These are phyloP conservation scores for Solea senegalensis DNA, from an alignment of 2,113 vertebrate species.

Conservation along the genomic window DNA sequence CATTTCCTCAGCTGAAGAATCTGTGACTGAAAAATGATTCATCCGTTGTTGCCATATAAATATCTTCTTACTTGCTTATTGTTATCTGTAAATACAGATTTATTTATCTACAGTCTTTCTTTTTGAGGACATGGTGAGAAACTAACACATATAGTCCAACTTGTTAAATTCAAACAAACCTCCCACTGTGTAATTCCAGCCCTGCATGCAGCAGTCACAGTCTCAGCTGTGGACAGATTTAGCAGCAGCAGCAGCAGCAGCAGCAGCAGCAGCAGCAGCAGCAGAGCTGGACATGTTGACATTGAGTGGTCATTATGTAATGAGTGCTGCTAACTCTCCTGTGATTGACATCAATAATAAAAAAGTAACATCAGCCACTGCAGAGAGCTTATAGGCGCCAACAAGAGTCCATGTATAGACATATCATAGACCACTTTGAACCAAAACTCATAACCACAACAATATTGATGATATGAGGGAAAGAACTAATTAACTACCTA, in stretches of 20 bases:
- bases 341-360: neutral
- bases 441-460: too few relatives aligned
- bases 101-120: neutral
- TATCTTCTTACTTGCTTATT: too few relatives aligned
- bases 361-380: neutral
- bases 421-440: too few relatives aligned
- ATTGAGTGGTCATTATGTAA: conserved; percentile 16
- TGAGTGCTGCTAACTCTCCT: conserved; percentile 1
- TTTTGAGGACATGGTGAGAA: neutral
- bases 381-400: neutral
- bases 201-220: conserved; percentile 21
- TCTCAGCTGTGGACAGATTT: conserved; percentile 47
- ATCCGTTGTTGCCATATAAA: too few relatives aligned
- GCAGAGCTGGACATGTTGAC: conserved; percentile 4
- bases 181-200: conserved; percentile 37
- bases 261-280: neutral
- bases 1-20: too few relatives aligned
- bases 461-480: too few relatives aligned
- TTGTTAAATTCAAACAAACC: conserved; percentile 48
- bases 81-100: too few relatives aligned
- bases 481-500: too few relatives aligned
- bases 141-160: conserved; percentile 16
- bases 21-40: too few relatives aligned
- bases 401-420: too few relatives aligned
- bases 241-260: conserved; percentile 7